Base-by-base conservation (phyloP, 1,140 invertebrate genomes). In the Glomeris maerens region DNA sequence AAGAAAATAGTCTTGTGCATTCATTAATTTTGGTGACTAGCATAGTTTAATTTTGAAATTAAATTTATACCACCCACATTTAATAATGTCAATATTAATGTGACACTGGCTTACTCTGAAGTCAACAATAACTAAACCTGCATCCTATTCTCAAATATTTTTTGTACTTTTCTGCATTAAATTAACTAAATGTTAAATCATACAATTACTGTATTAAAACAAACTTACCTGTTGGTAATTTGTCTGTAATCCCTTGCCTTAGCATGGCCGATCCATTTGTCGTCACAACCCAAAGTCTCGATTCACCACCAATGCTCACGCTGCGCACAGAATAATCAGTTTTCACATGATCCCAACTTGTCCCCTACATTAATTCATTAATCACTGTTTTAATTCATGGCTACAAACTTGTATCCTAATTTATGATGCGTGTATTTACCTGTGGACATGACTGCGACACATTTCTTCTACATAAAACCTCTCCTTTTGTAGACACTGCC, bases 401-500 rank as follows among this genome's bases (percentile, higher is more conserved):
- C 10, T 36, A 10, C n/a, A 36, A 36, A n/a, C 21, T 27, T 28
- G 20, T 47, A 20, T 14, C 28, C 4, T 10, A n/a, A 26, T 10
- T n/a, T n/a, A n/a, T n/a, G n/a, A 2, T 25, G 17, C 23, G 21
- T 31, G 40, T 57, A 65, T 64, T 65, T 72, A 83, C 80, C 57
- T 73, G 69, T 13, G 81, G 80, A 65, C 77, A 78, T 3, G 71
- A 63, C 56, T 71, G 66, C 1, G 81, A 78, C 3, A 89, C 84
- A 27, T 82, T 84, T 56, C 76, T 74, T 47, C 87, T 72, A 55
- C 80, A 81, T 40, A 91, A 74, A 22, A 81, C 83, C 68, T 90
- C 84, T 1, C 86, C 86, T 59, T 82, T 83, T 7, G 78, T 65
- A 36, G 83, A 83, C 23, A 90, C 72, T 22, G 83, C 87, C 83